phyloP scores from a whole-genome alignment of 2,113 vertebrate species.

The Lycaon pictus region DNA sequence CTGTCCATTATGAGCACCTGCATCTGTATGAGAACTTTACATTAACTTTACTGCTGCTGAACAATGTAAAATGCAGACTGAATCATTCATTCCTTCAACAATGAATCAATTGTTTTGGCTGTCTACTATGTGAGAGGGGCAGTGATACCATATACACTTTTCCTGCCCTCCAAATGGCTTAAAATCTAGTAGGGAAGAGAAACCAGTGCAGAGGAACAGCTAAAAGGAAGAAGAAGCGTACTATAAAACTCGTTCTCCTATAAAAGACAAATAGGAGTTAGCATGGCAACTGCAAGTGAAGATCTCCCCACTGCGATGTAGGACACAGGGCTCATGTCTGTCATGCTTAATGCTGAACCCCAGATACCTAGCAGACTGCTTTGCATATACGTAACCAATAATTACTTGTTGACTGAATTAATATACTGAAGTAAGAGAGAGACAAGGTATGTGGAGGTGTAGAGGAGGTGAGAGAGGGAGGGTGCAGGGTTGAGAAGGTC shows the following conservation, averaged over 20 bases:
- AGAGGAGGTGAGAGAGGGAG: too few relatives aligned
- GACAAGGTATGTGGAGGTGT: background rate
- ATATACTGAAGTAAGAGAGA: background rate
- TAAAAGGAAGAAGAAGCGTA: too few relatives aligned
- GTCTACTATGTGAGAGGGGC: too few relatives aligned
- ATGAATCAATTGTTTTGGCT: too few relatives aligned
- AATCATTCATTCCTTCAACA: background rate
- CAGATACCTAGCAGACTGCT: background rate
- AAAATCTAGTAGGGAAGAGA: background rate
- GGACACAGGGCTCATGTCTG: background rate
- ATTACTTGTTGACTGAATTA: background rate
- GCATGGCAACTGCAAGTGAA: background rate
- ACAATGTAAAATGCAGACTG: background rate
- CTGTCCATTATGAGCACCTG: rapidly evolving
- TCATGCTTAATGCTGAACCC: background rate
- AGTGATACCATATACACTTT: background rate
- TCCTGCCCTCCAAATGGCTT: background rate
- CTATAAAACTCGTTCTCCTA: background rate
- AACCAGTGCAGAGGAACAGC: background rate
- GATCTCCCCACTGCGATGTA: too few relatives aligned
- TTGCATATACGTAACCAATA: background rate
- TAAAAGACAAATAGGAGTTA: background rate
- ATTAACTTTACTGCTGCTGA: background rate
- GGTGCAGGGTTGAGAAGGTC: too few relatives aligned
- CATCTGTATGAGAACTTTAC: background rate